Conservation (phyloP, 2,888 invertebrate species). For the Mycalesis mineus region DNA sequence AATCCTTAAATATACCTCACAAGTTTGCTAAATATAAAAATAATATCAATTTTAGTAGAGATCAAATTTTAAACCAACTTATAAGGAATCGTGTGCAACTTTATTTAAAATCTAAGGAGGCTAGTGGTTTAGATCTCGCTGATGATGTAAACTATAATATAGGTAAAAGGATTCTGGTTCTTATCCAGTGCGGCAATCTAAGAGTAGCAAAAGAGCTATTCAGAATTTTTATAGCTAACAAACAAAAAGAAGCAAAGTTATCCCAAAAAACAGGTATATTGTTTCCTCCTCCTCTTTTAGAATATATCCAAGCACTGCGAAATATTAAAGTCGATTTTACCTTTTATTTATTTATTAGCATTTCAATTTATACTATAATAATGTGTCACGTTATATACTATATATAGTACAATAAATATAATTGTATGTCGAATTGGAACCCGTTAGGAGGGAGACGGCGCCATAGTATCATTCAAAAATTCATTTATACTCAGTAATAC, state of each 20-base stretch:
- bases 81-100: constrained; percentile 54
- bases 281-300: too few relatives aligned
- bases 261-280: constrained; percentile 13
- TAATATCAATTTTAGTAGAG: constrained; percentile 46
- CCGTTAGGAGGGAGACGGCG: too few relatives aligned
- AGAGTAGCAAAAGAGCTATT: constrained; percentile 56
- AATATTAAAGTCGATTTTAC: too few relatives aligned
- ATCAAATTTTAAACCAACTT: constrained; percentile 56
- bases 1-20: constrained; percentile 17
- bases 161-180: constrained; percentile 49
- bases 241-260: constrained; percentile 25
- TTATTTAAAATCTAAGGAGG: constrained; percentile 50
- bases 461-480: too few relatives aligned
- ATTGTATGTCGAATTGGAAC: too few relatives aligned
- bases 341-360: too few relatives aligned
- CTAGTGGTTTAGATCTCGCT: constrained; percentile 31
- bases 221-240: constrained; percentile 45
- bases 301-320: too few relatives aligned
- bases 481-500: too few relatives aligned
- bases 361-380: too few relatives aligned
- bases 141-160: constrained; percentile 51
- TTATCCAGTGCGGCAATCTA: constrained; percentile 51
- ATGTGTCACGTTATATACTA: too few relatives aligned
- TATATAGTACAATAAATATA: too few relatives aligned
- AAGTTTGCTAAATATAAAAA: constrained; percentile 17